Conservation (phyloP, 2,888 invertebrate species). For the Atethmia centrago region DNA sequence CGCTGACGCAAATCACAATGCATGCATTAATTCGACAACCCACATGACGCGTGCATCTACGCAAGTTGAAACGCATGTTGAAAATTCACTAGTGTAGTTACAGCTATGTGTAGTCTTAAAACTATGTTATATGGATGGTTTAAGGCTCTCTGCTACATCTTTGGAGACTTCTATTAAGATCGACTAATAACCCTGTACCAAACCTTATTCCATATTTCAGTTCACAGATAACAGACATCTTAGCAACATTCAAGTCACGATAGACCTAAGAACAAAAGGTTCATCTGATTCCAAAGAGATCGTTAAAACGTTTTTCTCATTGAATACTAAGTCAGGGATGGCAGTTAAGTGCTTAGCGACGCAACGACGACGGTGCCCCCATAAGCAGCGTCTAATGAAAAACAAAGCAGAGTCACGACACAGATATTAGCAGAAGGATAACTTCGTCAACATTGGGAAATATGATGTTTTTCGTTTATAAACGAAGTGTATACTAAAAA, state of each 20-base stretch:
- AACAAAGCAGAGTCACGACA: slow-evolving; percentile 76
- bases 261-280: slow-evolving; percentile 55
- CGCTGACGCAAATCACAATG: not conserved
- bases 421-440: slow-evolving; percentile 43
- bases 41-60: not conserved
- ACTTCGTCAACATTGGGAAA: not conserved
- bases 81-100: not conserved
- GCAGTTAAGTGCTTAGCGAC: slow-evolving; percentile 70
- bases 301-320: slow-evolving; percentile 67
- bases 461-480: not conserved
- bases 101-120: not conserved
- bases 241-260: slow-evolving; percentile 10
- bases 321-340: slow-evolving; percentile 71
- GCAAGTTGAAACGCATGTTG: not conserved
- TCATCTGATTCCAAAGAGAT: slow-evolving; percentile 63
- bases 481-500: no score
- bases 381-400: slow-evolving; percentile 83
- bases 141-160: not conserved
- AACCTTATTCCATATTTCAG: not conserved
- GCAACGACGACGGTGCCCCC: slow-evolving; percentile 68
- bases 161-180: not conserved
- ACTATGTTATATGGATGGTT: not conserved
- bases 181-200: not conserved
- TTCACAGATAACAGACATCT: not conserved
- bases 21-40: not conserved